Evolutionary conservation across 2,888 invertebrate species (phyloP).

Genomic region (Ypsolopha sequella): DNA sequence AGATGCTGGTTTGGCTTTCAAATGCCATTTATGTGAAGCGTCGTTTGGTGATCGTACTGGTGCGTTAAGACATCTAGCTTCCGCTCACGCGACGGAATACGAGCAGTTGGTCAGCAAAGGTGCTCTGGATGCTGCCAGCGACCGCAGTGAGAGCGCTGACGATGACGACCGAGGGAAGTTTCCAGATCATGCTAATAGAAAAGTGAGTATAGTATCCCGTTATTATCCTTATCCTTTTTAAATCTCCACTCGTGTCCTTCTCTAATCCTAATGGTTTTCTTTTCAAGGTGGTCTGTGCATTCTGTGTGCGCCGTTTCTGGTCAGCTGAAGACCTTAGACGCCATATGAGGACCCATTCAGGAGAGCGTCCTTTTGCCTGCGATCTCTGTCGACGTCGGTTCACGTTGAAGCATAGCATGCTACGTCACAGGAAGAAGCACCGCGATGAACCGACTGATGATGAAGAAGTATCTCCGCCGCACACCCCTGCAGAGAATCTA

Average conservation of each 20-base stretch:
- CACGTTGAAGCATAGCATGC: slow-evolving; percentile 95
- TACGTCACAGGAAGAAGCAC: slow-evolving; percentile 93
- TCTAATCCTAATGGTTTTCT: not conserved
- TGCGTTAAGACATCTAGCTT: slow-evolving; percentile 85
- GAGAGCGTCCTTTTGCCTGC: slow-evolving; percentile 92
- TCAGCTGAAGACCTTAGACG: slow-evolving; percentile 93
- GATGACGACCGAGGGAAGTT: slow-evolving; percentile 83
- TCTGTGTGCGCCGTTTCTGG: slow-evolving; percentile 95
- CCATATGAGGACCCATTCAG: slow-evolving; percentile 95
- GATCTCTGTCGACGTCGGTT: slow-evolving; percentile 90
- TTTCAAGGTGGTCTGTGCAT: slow-evolving; percentile 84
- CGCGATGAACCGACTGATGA: slow-evolving; percentile 69
- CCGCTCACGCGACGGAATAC: slow-evolving; percentile 82
- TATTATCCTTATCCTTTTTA: not conserved
- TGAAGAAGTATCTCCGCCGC: slow-evolving; percentile 58
- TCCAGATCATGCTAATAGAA: slow-evolving; percentile 88
- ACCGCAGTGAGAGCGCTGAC: slow-evolving; percentile 75
- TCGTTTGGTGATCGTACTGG: slow-evolving; percentile 85
- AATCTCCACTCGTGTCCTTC: not conserved
- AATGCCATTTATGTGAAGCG: slow-evolving; percentile 93
- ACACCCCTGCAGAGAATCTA: slow-evolving; percentile 50
- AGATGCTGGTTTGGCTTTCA: slow-evolving; percentile 82
- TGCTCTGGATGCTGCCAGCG: slow-evolving; percentile 71
- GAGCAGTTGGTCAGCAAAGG: slow-evolving; percentile 86
- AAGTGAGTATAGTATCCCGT: slow-evolving; percentile 61